phyloP scores from a whole-genome alignment of 1,140 invertebrate species.

The Maniola jurtina region DNA sequence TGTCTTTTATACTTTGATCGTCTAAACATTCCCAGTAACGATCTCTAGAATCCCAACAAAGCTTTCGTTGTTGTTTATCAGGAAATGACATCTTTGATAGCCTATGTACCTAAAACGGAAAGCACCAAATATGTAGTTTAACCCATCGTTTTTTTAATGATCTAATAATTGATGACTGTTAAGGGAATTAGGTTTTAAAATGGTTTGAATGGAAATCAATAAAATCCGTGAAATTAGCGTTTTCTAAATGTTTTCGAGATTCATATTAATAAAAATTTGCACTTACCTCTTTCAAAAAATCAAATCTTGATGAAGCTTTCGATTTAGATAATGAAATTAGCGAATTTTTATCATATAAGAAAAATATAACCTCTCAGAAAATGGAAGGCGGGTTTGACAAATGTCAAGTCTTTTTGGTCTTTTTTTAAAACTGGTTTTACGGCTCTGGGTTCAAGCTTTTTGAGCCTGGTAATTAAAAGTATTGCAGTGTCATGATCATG shows the following conservation, averaged over 20 bases:
- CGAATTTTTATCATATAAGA: not conserved
- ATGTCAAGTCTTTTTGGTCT: too few species aligned
- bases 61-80: conserved; percentile 87
- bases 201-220: not conserved
- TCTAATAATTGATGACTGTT: not conserved
- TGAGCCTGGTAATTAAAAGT: too few species aligned
- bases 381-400: not conserved
- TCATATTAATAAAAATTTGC: not conserved
- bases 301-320: conserved; percentile 10
- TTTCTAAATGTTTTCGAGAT: not conserved
- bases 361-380: conserved; percentile 20
- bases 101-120: conserved; percentile 30
- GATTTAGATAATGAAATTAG: conserved; percentile 16
- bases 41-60: conserved; percentile 92
- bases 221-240: not conserved
- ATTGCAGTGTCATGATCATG: too few species aligned
- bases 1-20: conserved; percentile 77
- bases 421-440: too few species aligned
- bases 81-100: conserved; percentile 87
- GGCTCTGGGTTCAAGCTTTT: too few species aligned
- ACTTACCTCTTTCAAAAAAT: conserved; percentile 18
- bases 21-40: conserved; percentile 95
- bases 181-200: not conserved
- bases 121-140: conserved; percentile 14
- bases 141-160: not conserved